These are phyloP conservation scores for Australoheros scitulus DNA, from an alignment of 2,113 vertebrate species.

Conservation along the genomic window DNA sequence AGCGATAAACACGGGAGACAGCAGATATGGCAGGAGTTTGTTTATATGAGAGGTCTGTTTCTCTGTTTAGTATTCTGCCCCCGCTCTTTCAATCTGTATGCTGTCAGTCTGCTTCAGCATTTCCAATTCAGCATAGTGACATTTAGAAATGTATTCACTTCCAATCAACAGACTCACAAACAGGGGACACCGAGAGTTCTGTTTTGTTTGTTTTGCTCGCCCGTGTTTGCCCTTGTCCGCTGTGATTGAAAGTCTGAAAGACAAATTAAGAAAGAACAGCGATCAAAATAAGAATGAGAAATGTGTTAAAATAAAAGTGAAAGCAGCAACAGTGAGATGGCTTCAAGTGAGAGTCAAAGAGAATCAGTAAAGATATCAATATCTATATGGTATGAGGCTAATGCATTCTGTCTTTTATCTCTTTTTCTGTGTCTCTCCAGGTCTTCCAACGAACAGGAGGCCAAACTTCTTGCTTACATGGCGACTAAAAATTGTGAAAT, in stretches of 20 bases:
- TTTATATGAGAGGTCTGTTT: background rate
- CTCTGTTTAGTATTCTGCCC: slow-evolving; percentile 33
- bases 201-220: no score
- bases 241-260: background rate
- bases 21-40: slow-evolving; percentile 8
- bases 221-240: background rate
- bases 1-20: background rate
- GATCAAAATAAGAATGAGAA: background rate
- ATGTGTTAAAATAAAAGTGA: background rate
- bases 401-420: background rate
- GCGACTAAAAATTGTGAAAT: background rate
- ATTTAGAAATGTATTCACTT: slow-evolving; percentile 31
- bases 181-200: background rate
- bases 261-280: background rate
- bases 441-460: slow-evolving; percentile 22
- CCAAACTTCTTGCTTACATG: background rate
- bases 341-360: background rate
- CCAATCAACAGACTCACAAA: slow-evolving; percentile 8
- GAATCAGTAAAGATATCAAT: slow-evolving; percentile 16
- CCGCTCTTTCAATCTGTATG: slow-evolving; percentile 14
- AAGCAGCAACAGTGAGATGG: background rate
- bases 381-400: slow-evolving; percentile 1
- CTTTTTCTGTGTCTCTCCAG: slow-evolving; percentile 44
- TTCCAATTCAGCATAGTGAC: slow-evolving; percentile 30
- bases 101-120: slow-evolving; percentile 35